These are phyloP conservation scores for Cynopterus brachyotis DNA, from an alignment of 2,113 vertebrate species.

Conservation along the genomic window DNA sequence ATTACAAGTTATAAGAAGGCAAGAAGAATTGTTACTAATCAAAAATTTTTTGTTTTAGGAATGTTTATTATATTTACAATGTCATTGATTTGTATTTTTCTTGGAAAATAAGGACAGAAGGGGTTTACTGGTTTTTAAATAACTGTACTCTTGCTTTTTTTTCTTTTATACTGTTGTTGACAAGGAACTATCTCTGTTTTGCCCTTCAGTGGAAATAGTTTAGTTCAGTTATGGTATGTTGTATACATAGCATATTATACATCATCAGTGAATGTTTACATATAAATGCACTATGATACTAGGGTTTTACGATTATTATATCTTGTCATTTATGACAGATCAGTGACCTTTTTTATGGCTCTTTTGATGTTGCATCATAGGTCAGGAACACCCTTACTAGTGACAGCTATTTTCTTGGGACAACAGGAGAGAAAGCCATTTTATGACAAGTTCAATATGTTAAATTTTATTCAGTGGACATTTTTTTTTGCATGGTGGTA, in stretches of 20 bases:
- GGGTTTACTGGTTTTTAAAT: neutral
- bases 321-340: slow-evolving; percentile 29
- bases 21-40: slow-evolving; percentile 14
- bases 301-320: neutral
- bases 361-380: neutral
- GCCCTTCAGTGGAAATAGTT: neutral
- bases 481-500: neutral
- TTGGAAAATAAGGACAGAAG: neutral
- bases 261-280: neutral
- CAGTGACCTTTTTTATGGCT: neutral
- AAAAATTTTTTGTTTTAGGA: slow-evolving; percentile 10
- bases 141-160: neutral
- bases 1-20: neutral
- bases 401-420: neutral
- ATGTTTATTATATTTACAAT: neutral
- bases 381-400: neutral
- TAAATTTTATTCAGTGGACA: neutral
- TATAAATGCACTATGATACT: neutral
- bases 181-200: neutral
- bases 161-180: neutral
- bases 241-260: neutral
- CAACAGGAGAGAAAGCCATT: neutral
- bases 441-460: slow-evolving; percentile 15
- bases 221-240: neutral
- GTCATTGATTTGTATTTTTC: neutral